Percentiles rank a stretch among this genome's conserved stretches.
phyloP scores from a whole-genome alignment of 2,797 vertebrate species.

The Eulemur rubriventer region DNA sequence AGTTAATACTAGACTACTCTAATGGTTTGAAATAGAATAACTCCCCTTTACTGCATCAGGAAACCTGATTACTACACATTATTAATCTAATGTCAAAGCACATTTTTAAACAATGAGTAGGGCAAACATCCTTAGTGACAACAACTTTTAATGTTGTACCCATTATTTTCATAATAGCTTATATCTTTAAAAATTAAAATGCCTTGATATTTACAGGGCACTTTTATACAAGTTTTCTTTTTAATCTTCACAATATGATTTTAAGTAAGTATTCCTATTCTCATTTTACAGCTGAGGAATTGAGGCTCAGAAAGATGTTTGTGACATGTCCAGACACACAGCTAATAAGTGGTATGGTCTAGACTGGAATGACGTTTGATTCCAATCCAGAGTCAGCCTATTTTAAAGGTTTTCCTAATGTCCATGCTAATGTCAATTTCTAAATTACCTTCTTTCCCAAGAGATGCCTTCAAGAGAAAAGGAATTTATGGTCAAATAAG shows the following conservation, averaged over 20 bases:
- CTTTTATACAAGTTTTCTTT: neutral
- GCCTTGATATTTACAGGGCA: neutral
- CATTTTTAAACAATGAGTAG: neutral
- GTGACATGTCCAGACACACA: neutral
- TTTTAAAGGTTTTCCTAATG: constrained; percentile 33
- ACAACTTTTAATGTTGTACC: neutral
- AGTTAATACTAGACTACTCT: constrained; percentile 29
- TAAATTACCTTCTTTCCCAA: constrained; percentile 33
- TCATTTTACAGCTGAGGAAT: neutral
- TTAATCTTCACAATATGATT: neutral
- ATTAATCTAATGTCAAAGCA: neutral
- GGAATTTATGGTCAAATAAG: neutral
- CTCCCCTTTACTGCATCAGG: neutral
- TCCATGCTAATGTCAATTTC: neutral
- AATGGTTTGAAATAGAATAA: constrained; percentile 1
- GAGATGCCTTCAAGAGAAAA: constrained; percentile 15
- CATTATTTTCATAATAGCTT: neutral
- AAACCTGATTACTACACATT: neutral
- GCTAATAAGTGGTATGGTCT: neutral
- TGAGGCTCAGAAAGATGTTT: constrained; percentile 2
- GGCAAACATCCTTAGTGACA: neutral
- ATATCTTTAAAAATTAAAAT: constrained; percentile 44
- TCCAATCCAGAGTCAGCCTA: neutral
- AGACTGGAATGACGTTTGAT: neutral
- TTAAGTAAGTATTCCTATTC: neutral